Base-by-base conservation (phyloP, 2,888 invertebrate genomes). In the Callyntrura guangdongensis region DNA sequence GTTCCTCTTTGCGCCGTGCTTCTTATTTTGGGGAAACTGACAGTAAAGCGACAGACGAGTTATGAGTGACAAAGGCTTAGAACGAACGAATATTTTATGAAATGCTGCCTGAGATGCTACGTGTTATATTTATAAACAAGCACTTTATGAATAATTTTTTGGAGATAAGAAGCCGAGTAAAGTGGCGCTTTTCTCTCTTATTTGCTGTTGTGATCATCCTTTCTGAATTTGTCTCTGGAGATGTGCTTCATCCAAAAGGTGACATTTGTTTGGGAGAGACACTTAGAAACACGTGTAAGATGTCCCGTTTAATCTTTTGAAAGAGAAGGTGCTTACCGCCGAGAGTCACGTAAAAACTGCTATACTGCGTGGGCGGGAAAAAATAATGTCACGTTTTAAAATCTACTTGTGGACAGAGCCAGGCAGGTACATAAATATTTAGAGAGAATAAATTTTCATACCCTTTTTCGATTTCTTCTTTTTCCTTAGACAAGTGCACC, bases 401-500 rank as follows among this genome's bases (percentile, higher is more conserved):
- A 59, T 81, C n/a, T n/a, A n/a, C n/a, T n/a, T n/a, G n/a, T n/a
- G n/a, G n/a, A n/a, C n/a, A n/a, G n/a, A n/a, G n/a, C n/a, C n/a
- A n/a, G n/a, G n/a, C n/a, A n/a, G n/a, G n/a, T n/a, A n/a, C n/a
- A n/a, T n/a, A n/a, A 3, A 36, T 61, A 17, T 17, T 22, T 27
- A 47, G 17, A 74, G 74, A 17, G 47, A 17, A 9, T 17, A 61
- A n/a, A n/a, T n/a, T n/a, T n/a, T n/a, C n/a, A n/a, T n/a, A n/a
- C n/a, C n/a, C n/a, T 61, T 61, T 61, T 17, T 61, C n/a, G 20
- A 61, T 17, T 61, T 5, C 20, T 61, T 36, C 6, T 53, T 79
- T 88, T 86, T 20, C 11, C 47, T 8, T 90, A 93, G 93, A 89
- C 93, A 93, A 93, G 91, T 93, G 79, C 93, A 93, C 89, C 93